These are phyloP conservation scores for Agelaius tricolor DNA, from an alignment of 2,113 vertebrate species.

Conservation along the genomic window DNA sequence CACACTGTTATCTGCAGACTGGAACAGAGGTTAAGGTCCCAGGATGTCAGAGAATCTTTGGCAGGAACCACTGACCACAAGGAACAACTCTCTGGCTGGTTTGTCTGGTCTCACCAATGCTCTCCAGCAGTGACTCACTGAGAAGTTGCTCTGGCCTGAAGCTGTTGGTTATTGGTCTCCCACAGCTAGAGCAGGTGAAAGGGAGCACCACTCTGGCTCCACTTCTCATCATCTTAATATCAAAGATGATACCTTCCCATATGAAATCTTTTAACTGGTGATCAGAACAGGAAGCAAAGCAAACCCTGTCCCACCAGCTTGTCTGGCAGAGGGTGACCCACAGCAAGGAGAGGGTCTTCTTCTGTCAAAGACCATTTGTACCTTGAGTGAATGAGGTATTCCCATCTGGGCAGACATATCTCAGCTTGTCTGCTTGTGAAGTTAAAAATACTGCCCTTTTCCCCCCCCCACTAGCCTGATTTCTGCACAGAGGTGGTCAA, in stretches of 20 bases:
- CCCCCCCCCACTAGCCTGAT: background rate
- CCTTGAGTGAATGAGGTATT: background rate
- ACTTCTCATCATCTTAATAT: background rate
- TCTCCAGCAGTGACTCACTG: background rate
- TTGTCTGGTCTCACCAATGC: background rate
- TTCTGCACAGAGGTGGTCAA: background rate
- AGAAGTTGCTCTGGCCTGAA: background rate
- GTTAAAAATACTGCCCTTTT: background rate
- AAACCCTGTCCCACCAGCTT: background rate
- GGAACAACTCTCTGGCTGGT: background rate
- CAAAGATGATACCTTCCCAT: background rate
- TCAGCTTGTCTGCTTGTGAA: background rate
- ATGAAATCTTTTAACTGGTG: background rate
- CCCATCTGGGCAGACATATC: background rate
- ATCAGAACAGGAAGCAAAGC: background rate
- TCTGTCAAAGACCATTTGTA: background rate
- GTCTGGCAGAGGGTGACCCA: background rate
- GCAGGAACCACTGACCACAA: background rate
- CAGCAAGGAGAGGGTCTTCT: background rate
- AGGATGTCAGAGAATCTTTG: background rate
- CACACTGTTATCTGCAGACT: background rate
- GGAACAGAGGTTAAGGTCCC: background rate
- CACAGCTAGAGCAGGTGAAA: background rate
- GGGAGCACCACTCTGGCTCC: background rate
- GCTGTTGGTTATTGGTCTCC: background rate